phyloP scores from a whole-genome alignment of 2,888 invertebrate species.

The Galeopsomyia nigrocyanea region DNA sequence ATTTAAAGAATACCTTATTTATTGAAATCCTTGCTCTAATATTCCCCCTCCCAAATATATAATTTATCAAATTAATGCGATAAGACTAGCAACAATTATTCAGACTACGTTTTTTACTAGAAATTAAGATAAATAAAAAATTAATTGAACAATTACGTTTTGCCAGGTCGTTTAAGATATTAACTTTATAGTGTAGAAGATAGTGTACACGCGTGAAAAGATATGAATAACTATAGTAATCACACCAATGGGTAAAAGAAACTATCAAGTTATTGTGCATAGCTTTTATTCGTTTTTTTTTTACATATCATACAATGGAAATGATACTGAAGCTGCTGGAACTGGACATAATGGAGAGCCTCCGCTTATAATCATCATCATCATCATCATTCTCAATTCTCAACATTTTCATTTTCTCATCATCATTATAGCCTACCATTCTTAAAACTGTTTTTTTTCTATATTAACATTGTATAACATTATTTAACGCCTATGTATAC shows the following conservation, averaged over 20 bases:
- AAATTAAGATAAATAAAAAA: too few relatives aligned
- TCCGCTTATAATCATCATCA: slow-evolving; percentile 14
- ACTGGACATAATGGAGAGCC: slow-evolving; percentile 53
- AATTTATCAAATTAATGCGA: too few relatives aligned
- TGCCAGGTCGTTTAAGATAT: too few relatives aligned
- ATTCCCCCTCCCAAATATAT: too few relatives aligned
- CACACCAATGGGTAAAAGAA: slow-evolving; percentile 15
- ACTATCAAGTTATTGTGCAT: slow-evolving; percentile 51
- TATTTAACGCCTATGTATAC: slow-evolving; percentile 58
- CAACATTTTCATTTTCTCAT: slow-evolving; percentile 35
- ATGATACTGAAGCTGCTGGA: slow-evolving; percentile 65
- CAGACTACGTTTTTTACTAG: too few relatives aligned
- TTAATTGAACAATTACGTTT: too few relatives aligned
- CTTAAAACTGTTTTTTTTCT: slow-evolving; percentile 49
- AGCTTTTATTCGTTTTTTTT: slow-evolving; percentile 60
- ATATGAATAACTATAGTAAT: slow-evolving; percentile 1
- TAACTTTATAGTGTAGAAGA: too few relatives aligned
- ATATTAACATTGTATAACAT: slow-evolving; percentile 54
- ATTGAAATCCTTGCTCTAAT: background rate
- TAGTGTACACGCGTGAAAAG: too few relatives aligned
- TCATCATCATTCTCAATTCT: slow-evolving; percentile 19
- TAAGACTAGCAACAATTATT: too few relatives aligned
- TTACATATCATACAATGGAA: slow-evolving; percentile 69
- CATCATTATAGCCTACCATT: slow-evolving; percentile 47
- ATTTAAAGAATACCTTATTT: background rate